phyloP scores from a whole-genome alignment of 2,113 vertebrate species.

The Lichenostomus cassidix region DNA sequence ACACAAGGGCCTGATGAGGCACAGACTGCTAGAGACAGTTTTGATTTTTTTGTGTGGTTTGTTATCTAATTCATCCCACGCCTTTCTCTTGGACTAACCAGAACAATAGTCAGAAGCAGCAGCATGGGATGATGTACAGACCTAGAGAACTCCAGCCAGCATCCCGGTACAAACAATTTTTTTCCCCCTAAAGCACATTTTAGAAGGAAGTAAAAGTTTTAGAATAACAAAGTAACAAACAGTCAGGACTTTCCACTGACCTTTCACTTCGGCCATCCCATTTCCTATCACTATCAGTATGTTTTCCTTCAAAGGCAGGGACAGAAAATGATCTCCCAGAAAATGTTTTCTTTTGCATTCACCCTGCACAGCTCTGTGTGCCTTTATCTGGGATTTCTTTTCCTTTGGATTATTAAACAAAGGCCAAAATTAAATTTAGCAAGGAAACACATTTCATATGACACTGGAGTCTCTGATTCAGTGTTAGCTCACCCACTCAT shows the following conservation, averaged over 20 bases:
- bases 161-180: neutral
- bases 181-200: neutral
- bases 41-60: neutral
- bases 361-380: neutral
- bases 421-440: neutral
- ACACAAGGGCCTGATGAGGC: neutral
- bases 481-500: neutral
- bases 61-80: neutral
- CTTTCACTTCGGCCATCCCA: slow-evolving; percentile 40
- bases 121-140: neutral
- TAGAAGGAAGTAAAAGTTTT: slow-evolving; percentile 33
- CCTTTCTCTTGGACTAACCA: neutral
- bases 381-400: neutral
- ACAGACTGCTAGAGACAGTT: neutral
- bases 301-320: slow-evolving; percentile 38
- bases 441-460: neutral
- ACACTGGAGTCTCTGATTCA: neutral
- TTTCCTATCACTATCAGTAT: slow-evolving; percentile 59
- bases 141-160: neutral
- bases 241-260: slow-evolving; percentile 57
- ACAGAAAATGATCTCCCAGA: slow-evolving; percentile 15
- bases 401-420: neutral
- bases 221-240: slow-evolving; percentile 42
- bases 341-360: neutral
- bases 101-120: neutral